phyloP scores from a whole-genome alignment of 2,888 invertebrate species.

The Eledona agricola region DNA sequence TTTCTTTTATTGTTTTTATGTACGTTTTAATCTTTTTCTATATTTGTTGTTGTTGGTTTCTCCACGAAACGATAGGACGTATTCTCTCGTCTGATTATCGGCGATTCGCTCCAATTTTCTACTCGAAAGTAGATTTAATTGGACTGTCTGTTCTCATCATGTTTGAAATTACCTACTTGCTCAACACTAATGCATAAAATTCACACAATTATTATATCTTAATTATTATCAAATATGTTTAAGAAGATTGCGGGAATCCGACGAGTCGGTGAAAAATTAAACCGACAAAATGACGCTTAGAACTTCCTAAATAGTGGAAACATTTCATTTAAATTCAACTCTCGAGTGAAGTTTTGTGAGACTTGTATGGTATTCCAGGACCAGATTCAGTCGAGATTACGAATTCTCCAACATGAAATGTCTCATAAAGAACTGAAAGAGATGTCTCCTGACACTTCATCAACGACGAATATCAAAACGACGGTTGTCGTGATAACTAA shows the following conservation, averaged over 20 bases:
- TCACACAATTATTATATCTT: too few relatives aligned
- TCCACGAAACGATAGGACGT: background rate
- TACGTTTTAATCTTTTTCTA: too few relatives aligned
- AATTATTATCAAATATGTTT: too few relatives aligned
- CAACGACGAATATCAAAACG: constrained; percentile 2
- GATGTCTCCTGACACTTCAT: constrained; percentile 4
- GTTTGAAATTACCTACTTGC: constrained; percentile 21
- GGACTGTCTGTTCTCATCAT: constrained; percentile 19
- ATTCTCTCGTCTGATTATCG: constrained; percentile 6
- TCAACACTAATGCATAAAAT: constrained; percentile 19
- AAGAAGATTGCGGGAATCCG: too few relatives aligned
- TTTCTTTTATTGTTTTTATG: too few relatives aligned
- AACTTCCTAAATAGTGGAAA: constrained; percentile 19
- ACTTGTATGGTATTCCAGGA: constrained; percentile 13
- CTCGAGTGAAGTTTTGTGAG: constrained; percentile 13
- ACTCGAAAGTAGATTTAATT: constrained; percentile 23
- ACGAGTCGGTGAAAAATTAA: constrained; percentile 10
- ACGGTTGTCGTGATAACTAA: background rate
- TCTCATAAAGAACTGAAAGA: constrained; percentile 5
- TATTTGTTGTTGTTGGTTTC: too few relatives aligned
- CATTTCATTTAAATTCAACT: constrained; percentile 25
- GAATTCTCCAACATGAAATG: constrained; percentile 18
- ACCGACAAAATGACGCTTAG: constrained; percentile 7
- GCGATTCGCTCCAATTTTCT: constrained; percentile 13
- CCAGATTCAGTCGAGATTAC: constrained; percentile 4